Base-by-base conservation (phyloP, 2,797 vertebrate species). In the Myotis daubentonii region DNA sequence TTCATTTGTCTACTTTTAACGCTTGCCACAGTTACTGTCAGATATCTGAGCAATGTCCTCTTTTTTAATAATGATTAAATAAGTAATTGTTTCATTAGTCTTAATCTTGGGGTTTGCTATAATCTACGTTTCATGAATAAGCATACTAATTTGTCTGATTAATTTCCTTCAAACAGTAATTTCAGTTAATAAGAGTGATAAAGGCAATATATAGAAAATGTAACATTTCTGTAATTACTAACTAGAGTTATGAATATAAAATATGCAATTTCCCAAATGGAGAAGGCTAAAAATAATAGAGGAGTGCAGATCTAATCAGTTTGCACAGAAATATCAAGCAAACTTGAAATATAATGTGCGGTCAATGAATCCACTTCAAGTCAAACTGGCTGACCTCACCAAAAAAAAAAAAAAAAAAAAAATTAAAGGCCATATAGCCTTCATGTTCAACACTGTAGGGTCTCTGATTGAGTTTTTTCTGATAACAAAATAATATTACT, bases 1-100 rank as follows among this genome's bases (percentile, higher is more conserved):
- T 68, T 93, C 90, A 95, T 96, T 95, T 96, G 87, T 96, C 92
- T 95, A 30, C 38, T 93, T 95, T 44, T 86, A 95, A 74, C 33
- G 78, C 38, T 83, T 81, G 38, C 90, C 89, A 51, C 70, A 87
- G 85, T 94, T 93, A 95, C 87, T 89, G 93, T 95, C 93, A 96
- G 92, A 81, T 78, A 95, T 85, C 87, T 96, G 94, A 96, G 86
- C 88, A 94, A 89, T 96, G 82, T 91, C 95, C 93, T 83, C 72
- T 89, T 95, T 97, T 96, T 96, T 76, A 89, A 81, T 92, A 94
- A 96, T 96, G 96, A 97, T 97, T 96, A 97, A 97, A 83, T 96
- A 96, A 96, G 72, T 96, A 96, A 97, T 97, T 97, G 96, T 96
- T 97, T 97, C 96, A 97, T 97, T 97, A 97, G 93, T 96, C 89